Evolutionary conservation across 64 coral and sea anemone genomes (phyloP), one percentile per base, ranked within the genome.

Genomic region (Montipora cactus): DNA sequence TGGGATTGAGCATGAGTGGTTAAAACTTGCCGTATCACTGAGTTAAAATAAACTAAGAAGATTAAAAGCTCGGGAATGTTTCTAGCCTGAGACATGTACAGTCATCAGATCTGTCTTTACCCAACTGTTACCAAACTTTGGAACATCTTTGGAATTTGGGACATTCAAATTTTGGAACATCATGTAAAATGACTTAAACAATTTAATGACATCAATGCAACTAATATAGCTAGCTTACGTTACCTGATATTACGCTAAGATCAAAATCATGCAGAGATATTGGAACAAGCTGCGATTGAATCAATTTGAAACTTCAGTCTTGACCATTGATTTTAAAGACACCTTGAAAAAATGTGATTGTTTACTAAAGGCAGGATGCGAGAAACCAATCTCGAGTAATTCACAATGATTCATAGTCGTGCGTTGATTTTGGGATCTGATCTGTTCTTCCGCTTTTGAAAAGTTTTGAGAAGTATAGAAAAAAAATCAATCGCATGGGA

Each of bases 241-340:
- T 28, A 8, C 18, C n/a, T 12, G 44, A 19, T 86, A 51, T 71
- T 86, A 71, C 45, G 0, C 64, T 50, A 14, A 86, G 7, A 86
- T 21, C 8, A 10, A 71, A 70, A 19, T 22, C 37, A 37, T 37
- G 37, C n/a, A 71, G 18, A 1, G 66, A 86, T 86, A 86, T 86
- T 49, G 7, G 19, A 68, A 71, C 47, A 72, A 70, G 45, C 47
- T 22, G 46, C 7, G 15, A 19, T 14, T 13, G 21, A 25, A 37
- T 84, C 8, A 46, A 84, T 4, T n/a, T 6, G 47, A 47, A 76
- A 44, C 7, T 13, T 7, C 53, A 57, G 7, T 57, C 82, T 72
- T 86, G 7, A 49, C 12, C 15, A 86, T 59, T 86, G 82, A 86
- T 46, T 47, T 86, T 71, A 19, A 86, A 62, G 5, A 81, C 16